A percentile compares a stretch with the other conserved stretches of the same genome.
Evolutionary conservation across 2,888 invertebrate species (phyloP).

Genomic region (Cephalotes varians): DNA sequence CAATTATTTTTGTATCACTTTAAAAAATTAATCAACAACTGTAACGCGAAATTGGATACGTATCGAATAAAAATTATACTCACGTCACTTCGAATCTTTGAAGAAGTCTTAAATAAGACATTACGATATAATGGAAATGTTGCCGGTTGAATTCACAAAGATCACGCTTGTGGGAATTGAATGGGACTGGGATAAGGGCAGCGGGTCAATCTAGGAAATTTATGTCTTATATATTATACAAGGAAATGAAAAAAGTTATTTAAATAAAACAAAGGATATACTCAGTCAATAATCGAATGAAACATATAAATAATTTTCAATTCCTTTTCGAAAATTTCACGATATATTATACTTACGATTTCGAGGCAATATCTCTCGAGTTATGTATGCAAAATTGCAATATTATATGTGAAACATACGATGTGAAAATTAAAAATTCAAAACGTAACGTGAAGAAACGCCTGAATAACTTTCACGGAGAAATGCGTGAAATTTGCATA

Average conservation of each 20-base stretch:
- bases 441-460: background rate
- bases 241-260: background rate
- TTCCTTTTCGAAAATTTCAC: background rate
- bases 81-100: constrained; percentile 18
- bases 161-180: background rate
- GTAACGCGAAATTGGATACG: background rate
- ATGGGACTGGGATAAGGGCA: background rate
- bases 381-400: background rate
- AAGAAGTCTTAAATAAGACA: background rate
- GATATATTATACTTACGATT: background rate
- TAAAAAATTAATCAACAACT: background rate
- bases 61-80: background rate
- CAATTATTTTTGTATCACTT: background rate
- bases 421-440: background rate
- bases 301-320: background rate
- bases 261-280: background rate
- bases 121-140: background rate
- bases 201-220: constrained; percentile 5
- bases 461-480: constrained; percentile 17
- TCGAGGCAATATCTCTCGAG: background rate
- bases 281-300: background rate
- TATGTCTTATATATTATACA: background rate
- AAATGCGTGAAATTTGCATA: constrained; percentile 14
- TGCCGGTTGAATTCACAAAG: background rate
- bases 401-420: background rate